Percentiles rank a stretch among this genome's conserved stretches.
Evolutionary conservation across 2,888 invertebrate species (phyloP).

Genomic region (Caenorhabditis sp.): DNA sequence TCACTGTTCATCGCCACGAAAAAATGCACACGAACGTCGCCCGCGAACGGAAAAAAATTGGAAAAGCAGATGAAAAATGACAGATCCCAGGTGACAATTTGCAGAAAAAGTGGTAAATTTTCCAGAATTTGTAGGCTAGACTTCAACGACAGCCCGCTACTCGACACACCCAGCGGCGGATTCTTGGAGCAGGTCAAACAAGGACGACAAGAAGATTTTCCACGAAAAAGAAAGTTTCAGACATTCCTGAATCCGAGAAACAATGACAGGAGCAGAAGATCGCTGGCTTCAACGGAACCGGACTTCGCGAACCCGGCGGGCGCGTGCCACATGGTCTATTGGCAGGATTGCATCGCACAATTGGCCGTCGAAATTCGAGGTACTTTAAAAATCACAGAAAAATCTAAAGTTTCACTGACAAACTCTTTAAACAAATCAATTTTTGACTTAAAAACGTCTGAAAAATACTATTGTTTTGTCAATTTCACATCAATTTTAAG

Average conservation of each 20-base stretch:
- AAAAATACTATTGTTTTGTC: no score
- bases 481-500: slow-evolving; percentile 4
- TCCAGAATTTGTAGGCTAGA: slow-evolving; percentile 14
- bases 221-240: no score
- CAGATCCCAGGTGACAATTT: slow-evolving; percentile 16
- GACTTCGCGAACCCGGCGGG: slow-evolving; percentile 39
- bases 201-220: no score
- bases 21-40: no score
- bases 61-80: slow-evolving; percentile 9
- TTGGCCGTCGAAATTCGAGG: slow-evolving; percentile 51
- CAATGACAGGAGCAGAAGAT: not conserved
- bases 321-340: slow-evolving; percentile 43
- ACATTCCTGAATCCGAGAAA: not conserved
- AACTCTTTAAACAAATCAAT: no score
- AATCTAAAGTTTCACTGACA: no score
- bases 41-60: slow-evolving; percentile 6
- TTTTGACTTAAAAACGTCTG: no score
- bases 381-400: slow-evolving; percentile 2
- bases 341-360: slow-evolving; percentile 59
- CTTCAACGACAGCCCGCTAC: not conserved
- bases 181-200: slow-evolving; percentile 11
- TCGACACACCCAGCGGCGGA: slow-evolving; percentile 5
- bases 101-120: not conserved
- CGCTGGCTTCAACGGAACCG: slow-evolving; percentile 18
- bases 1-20: no score